These are phyloP conservation scores for Chelonoidis abingdonii DNA, from an alignment of 2,113 vertebrate genomes.

Conservation along the genomic window DNA sequence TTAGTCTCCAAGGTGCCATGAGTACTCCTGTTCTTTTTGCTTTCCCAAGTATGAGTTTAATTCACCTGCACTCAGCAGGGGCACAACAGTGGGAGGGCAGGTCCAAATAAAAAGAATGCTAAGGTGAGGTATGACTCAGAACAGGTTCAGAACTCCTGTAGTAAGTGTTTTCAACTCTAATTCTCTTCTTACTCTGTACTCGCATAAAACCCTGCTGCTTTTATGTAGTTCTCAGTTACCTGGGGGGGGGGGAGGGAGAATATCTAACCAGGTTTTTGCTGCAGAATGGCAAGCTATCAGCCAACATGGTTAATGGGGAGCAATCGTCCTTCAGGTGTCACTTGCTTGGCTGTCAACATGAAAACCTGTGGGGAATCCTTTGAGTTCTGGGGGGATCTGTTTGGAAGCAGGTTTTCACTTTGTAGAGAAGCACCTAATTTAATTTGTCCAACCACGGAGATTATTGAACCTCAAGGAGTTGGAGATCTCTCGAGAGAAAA, in stretches of 20 bases:
- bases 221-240: not conserved
- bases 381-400: not conserved
- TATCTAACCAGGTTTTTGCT: not conserved
- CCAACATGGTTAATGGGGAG: not conserved
- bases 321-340: not conserved
- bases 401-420: not conserved
- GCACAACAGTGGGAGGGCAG: no score
- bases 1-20: no score
- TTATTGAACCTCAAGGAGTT: not conserved
- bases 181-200: not conserved
- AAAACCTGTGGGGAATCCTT: not conserved
- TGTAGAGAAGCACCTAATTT: not conserved
- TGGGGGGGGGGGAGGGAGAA: not conserved
- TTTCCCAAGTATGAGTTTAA: no score
- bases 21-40: no score
- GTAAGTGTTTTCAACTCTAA: not conserved
- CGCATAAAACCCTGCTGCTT: not conserved
- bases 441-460: not conserved
- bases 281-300: not conserved
- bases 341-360: not conserved
- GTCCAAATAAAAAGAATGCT: no score
- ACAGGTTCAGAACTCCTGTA: no score
- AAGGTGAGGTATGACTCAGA: no score
- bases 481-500: not conserved
- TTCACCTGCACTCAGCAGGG: no score